A percentile compares a stretch with the other conserved stretches of the same genome.
phyloP scores from a whole-genome alignment of 2,888 invertebrate genomes.

The Electrophaes corylata region DNA sequence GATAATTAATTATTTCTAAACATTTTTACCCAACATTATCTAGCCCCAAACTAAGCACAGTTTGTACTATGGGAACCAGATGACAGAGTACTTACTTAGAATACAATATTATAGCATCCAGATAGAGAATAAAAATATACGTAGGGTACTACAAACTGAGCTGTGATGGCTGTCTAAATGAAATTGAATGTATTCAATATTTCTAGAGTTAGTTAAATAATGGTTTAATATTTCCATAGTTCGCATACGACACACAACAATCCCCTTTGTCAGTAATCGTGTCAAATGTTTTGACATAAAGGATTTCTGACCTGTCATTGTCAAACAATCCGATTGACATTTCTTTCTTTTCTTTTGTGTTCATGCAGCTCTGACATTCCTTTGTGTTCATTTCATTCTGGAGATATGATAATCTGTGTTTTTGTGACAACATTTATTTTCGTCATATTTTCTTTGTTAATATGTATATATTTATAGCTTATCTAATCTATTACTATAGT shows the following conservation, averaged over 20 bases:
- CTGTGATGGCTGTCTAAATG: no score
- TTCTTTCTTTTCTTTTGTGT: constrained; percentile 46
- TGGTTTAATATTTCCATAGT: background rate
- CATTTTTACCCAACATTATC: no score
- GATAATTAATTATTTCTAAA: no score
- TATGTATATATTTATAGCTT: constrained; percentile 6
- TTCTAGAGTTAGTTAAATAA: background rate
- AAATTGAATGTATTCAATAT: background rate
- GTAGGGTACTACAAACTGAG: no score
- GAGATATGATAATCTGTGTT: constrained; percentile 29
- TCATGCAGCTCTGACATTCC: constrained; percentile 35
- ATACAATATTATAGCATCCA: no score
- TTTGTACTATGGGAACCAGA: no score
- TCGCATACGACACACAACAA: background rate
- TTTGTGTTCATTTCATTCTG: constrained; percentile 34
- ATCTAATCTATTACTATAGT: no score
- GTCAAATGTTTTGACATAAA: constrained; percentile 62
- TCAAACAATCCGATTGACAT: constrained; percentile 50
- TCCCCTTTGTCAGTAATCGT: constrained; percentile 36
- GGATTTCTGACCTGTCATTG: constrained; percentile 49
- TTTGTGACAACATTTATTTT: constrained; percentile 26
- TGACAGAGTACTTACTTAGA: no score
- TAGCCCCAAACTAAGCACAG: no score
- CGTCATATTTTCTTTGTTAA: constrained; percentile 16
- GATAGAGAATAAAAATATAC: no score